A percentile compares a stretch with the other conserved stretches of the same genome.
These are phyloP conservation scores for Palythoa heliodiscus DNA, from an alignment of 92 coral and sea anemone species.

Conservation along the genomic window DNA sequence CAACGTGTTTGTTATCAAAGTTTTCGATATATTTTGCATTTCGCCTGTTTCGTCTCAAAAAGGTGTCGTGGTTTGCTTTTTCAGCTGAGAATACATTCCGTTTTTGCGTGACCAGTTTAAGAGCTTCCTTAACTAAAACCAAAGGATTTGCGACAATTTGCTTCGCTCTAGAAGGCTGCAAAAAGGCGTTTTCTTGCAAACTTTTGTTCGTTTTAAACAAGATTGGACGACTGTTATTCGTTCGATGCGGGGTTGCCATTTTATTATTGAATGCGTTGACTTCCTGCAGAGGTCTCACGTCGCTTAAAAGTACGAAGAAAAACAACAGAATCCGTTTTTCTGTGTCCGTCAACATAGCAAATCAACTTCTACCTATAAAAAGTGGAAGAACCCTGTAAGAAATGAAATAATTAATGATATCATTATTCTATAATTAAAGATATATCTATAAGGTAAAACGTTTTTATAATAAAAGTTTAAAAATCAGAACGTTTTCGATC, in stretches of 20 bases:
- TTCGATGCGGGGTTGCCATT: neutral
- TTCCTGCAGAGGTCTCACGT: neutral
- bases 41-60: constrained; percentile 21
- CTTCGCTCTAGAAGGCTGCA: neutral
- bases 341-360: constrained; percentile 1
- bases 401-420: too few species aligned
- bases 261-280: neutral
- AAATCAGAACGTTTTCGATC: too few species aligned
- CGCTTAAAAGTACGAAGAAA: constrained; percentile 1
- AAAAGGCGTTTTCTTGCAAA: neutral
- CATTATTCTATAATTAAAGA: too few species aligned
- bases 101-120: constrained; percentile 1
- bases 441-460: too few species aligned
- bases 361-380: neutral
- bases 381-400: neutral
- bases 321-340: neutral
- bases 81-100: neutral
- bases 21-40: neutral
- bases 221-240: neutral
- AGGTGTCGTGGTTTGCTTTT: neutral
- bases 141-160: neutral
- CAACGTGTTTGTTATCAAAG: neutral
- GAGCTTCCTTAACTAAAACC: constrained; percentile 12
- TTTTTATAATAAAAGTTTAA: too few species aligned
- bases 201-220: neutral